Conservation (phyloP, 2,888 invertebrate genomes). For the Oscheius myriophilus region DNA sequence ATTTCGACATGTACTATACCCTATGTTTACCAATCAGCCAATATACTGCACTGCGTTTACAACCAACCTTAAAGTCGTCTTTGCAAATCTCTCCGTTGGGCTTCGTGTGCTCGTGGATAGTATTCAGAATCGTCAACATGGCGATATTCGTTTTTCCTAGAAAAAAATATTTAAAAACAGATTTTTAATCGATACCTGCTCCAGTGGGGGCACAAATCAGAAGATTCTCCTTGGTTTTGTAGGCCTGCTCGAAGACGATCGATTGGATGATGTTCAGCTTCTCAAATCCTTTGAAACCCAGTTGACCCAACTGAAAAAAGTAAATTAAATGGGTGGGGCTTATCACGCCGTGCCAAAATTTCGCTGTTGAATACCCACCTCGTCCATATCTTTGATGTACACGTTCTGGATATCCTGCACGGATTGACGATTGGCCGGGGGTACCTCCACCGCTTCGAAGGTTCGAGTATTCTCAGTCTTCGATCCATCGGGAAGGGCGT, state of each 20-base stretch:
- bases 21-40: no score
- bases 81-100: slow-evolving; percentile 82
- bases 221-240: slow-evolving; percentile 94
- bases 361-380: slow-evolving; percentile 71
- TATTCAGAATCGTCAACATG: slow-evolving; percentile 88
- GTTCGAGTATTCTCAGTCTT: slow-evolving; percentile 80
- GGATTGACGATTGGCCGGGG: slow-evolving; percentile 68
- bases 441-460: slow-evolving; percentile 83
- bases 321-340: slow-evolving; percentile 75
- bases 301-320: slow-evolving; percentile 80
- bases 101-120: slow-evolving; percentile 84
- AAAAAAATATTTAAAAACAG: slow-evolving; percentile 1
- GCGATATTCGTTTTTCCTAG: slow-evolving; percentile 94
- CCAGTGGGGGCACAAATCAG: slow-evolving; percentile 98
- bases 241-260: slow-evolving; percentile 92
- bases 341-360: not conserved
- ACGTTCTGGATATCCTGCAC: slow-evolving; percentile 75
- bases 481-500: slow-evolving; percentile 84
- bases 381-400: slow-evolving; percentile 76
- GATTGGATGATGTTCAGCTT: slow-evolving; percentile 92
- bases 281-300: slow-evolving; percentile 87
- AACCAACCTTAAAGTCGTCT: slow-evolving; percentile 86
- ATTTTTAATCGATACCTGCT: slow-evolving; percentile 76
- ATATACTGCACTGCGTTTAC: no score
- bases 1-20: no score